These are phyloP conservation scores for Koerneria pararmatus DNA, from an alignment of 2,888 invertebrate species.

Conservation along the genomic window DNA sequence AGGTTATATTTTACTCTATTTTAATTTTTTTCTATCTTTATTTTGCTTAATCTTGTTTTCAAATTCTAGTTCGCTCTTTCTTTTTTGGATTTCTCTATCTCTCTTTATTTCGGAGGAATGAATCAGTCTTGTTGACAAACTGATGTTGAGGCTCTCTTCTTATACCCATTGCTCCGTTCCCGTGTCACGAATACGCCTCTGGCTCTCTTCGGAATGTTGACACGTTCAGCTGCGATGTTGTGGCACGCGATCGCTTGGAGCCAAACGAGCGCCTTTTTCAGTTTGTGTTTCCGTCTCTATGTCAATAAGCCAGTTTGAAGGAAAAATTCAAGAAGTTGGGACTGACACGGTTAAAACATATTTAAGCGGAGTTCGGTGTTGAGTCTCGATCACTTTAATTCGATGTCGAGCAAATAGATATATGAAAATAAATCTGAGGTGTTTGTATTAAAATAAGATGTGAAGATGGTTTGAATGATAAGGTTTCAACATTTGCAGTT, in stretches of 20 bases:
- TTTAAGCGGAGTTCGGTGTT: no score
- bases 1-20: not conserved
- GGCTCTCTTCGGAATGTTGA: slow-evolving; percentile 18
- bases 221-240: slow-evolving; percentile 19
- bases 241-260: slow-evolving; percentile 29
- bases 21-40: not conserved
- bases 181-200: slow-evolving; percentile 22
- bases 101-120: not conserved
- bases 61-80: not conserved
- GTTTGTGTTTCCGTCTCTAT: slow-evolving; percentile 23
- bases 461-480: no score
- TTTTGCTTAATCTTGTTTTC: not conserved
- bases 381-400: no score
- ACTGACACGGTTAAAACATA: no score
- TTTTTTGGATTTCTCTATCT: slow-evolving; percentile 1
- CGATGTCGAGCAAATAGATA: no score
- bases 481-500: no score
- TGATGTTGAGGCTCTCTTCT: slow-evolving; percentile 26
- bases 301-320: not conserved
- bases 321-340: not conserved
- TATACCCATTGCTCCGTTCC: slow-evolving; percentile 25
- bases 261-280: slow-evolving; percentile 20
- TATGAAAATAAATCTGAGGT: no score
- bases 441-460: no score
- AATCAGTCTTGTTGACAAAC: not conserved